These are phyloP conservation scores for Agonopterix subpropinquella DNA, from an alignment of 2,888 invertebrate genomes.

Conservation along the genomic window DNA sequence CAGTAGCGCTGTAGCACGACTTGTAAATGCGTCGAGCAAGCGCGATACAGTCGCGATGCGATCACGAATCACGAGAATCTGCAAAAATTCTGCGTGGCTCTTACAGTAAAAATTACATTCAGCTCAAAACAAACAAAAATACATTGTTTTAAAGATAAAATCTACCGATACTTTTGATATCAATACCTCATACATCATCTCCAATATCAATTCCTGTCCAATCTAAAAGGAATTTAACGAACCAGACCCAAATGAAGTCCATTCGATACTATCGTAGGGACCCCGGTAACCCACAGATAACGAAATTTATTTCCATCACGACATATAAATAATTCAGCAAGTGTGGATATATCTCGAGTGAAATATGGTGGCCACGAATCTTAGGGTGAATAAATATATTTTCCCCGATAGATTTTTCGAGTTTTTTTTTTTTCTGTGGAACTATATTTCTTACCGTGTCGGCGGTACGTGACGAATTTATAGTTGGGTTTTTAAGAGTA, in stretches of 20 bases:
- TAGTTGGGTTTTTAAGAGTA: slow-evolving; percentile 17
- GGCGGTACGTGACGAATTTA: slow-evolving; percentile 38
- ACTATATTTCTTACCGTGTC: slow-evolving; percentile 4
- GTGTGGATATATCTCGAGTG: slow-evolving; percentile 41
- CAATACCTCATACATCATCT: no score
- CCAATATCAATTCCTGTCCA: no score
- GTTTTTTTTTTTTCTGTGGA: slow-evolving; percentile 8
- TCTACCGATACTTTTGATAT: no score
- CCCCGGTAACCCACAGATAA: slow-evolving; percentile 20
- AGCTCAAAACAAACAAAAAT: no score
- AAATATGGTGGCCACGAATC: slow-evolving; percentile 50
- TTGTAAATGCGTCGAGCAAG: no score
- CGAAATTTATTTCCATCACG: slow-evolving; percentile 51
- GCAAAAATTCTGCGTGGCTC: no score
- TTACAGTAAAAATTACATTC: no score
- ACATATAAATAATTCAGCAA: slow-evolving; percentile 66
- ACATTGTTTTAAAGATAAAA: no score
- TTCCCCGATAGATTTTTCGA: slow-evolving; percentile 25
- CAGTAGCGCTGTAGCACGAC: no score
- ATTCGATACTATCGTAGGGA: neutral
- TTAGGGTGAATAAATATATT: slow-evolving; percentile 45
- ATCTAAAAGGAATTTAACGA: neutral
- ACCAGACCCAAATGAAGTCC: slow-evolving; percentile 6
- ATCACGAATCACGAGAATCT: no score
- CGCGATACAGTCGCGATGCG: no score